These are phyloP conservation scores for Kuschelorhynchus macadamiae DNA, from an alignment of 2,888 invertebrate species.

Conservation along the genomic window DNA sequence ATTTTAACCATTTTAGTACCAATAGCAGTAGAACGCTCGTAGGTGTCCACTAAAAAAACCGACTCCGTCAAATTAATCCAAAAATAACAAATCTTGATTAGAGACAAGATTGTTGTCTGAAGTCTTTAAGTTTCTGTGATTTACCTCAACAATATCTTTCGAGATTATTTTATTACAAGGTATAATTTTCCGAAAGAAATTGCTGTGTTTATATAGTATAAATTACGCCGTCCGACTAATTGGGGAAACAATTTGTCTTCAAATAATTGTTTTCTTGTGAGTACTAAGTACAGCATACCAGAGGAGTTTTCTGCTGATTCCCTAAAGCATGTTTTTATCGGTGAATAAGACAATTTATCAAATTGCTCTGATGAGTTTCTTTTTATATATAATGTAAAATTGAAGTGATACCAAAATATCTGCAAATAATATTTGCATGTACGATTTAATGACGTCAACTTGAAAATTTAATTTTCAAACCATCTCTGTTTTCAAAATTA, in stretches of 20 bases:
- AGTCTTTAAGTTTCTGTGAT: slow-evolving; percentile 25
- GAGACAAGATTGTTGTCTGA: slow-evolving; percentile 19
- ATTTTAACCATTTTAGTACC: slow-evolving; percentile 12
- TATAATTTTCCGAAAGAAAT: slow-evolving; percentile 28
- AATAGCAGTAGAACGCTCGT: slow-evolving; percentile 28
- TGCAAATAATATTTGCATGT: no score
- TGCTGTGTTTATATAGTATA: slow-evolving; percentile 24
- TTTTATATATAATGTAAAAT: no score
- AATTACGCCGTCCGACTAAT: slow-evolving; percentile 28
- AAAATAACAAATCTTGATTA: slow-evolving; percentile 26
- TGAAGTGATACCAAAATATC: no score
- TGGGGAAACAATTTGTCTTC: slow-evolving; percentile 40
- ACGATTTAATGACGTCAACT: no score
- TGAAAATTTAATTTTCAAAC: no score
- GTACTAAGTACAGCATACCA: neutral
- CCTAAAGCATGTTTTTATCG: no score
- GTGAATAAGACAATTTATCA: no score
- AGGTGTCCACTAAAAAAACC: slow-evolving; percentile 25
- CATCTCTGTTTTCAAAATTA: no score
- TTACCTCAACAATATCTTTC: slow-evolving; percentile 6
- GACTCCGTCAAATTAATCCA: slow-evolving; percentile 18
- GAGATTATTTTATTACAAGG: slow-evolving; percentile 23
- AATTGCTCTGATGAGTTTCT: no score
- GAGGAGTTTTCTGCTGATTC: slow-evolving; percentile 23
- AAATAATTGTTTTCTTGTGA: slow-evolving; percentile 29